Evolutionary conservation across 2,888 invertebrate genomes (phyloP), one percentile per base, ranked within the genome.

Genomic region (Drosophila phalerata): DNA sequence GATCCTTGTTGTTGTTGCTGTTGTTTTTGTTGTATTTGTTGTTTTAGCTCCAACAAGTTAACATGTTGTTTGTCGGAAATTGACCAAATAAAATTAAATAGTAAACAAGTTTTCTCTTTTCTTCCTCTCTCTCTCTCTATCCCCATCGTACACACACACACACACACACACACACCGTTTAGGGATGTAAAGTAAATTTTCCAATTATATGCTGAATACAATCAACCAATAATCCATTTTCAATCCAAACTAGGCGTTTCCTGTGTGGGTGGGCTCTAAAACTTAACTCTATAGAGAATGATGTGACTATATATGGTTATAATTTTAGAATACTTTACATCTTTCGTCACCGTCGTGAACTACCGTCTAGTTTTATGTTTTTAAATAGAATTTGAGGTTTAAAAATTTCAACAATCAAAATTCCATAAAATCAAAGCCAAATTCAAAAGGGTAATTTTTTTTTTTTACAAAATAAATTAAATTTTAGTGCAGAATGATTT

Each of bases 31-130:
- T 32, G 49, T 49, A 58, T 60, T 5, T 60, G 67, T 56, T 62
- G 43, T 55, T 10, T 43, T 51, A 48, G 69, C 57, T 67, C 58
- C 52, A 68, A 74, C 68, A 72, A 88, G 77, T 79, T 79, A 88
- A 85, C 78, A 76, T 81, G 88, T 80, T 83, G 71, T 81, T 84
- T 70, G 73, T 73, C 69, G 84, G 72, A 85, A 88, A 88, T 85
- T 86, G 81, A 68, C 69, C 81, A 89, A 87, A 75, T 71, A 68
- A 81, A 85, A 81, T 89, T 84, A 85, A 87, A 79, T 77, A 75
- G 81, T 63, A 72, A 86, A 70, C 73, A 73, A 84, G 73, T 77
- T 72, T 69, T 47, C 64, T 22, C 30, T 53, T n/a, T 8, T 28
- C 19, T 10, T 11, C 11, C 22, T 3, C 49, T 45, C n/a, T 17